These are phyloP conservation scores for Poecilia latipinna DNA, from an alignment of 2,113 vertebrate genomes.

Conservation along the genomic window DNA sequence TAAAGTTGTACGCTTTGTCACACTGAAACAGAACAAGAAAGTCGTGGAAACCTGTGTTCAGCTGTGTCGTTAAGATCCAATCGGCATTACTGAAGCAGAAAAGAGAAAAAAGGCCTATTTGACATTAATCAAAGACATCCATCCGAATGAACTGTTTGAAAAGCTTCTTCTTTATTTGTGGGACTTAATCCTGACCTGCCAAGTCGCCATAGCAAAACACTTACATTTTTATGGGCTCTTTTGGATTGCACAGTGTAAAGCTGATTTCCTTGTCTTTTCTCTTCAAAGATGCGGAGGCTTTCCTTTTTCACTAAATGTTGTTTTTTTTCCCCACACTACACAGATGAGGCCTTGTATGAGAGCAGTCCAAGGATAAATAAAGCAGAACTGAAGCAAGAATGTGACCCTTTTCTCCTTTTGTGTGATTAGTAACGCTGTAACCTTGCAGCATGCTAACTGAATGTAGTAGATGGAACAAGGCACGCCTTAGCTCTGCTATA, in stretches of 20 bases:
- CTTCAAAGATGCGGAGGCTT: conserved; percentile 22
- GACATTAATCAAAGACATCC: conserved; percentile 1
- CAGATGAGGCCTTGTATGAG: conserved; percentile 45
- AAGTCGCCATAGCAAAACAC: conserved; percentile 39
- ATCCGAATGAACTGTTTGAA: conserved; percentile 1
- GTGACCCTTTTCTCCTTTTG: background rate
- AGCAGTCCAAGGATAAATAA: conserved; percentile 25
- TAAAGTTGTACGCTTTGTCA: background rate
- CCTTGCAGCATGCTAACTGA: background rate
- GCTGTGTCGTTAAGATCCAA: background rate
- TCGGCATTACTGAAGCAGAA: background rate
- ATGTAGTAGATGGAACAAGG: background rate
- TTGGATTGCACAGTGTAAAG: conserved; percentile 9
- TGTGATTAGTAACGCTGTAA: conserved; percentile 30
- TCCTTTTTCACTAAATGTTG: conserved; percentile 29
- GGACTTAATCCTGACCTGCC: conserved; percentile 23
- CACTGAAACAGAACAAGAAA: conserved; percentile 1
- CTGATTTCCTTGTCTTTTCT: conserved; percentile 31
- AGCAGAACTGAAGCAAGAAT: conserved; percentile 12
- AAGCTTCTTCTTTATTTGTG: conserved; percentile 11
- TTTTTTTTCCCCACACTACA: conserved; percentile 32
- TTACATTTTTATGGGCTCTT: conserved; percentile 40
- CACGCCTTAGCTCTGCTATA: too few relatives aligned
- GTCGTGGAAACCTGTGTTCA: background rate
- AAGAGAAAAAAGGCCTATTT: background rate